Conservation (phyloP, 2,797 vertebrate genomes). For the Naso thynnoides region DNA sequence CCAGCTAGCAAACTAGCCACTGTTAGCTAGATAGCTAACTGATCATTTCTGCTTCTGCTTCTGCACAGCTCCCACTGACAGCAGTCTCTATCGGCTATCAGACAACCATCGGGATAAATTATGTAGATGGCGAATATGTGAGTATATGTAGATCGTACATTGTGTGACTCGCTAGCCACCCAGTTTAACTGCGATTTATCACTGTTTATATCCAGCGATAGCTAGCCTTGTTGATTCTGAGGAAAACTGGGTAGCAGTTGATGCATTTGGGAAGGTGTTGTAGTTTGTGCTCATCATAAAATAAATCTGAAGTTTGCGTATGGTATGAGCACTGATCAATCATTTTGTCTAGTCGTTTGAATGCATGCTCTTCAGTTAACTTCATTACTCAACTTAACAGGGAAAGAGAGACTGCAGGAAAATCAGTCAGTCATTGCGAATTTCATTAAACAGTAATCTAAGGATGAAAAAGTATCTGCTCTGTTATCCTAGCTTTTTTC, state of each 20-base stretch:
- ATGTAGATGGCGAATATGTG: background rate
- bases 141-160: constrained; percentile 23
- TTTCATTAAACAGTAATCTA: background rate
- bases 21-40: constrained; percentile 49
- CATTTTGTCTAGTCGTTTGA: background rate
- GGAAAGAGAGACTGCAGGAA: background rate
- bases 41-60: constrained; percentile 37
- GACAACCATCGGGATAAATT: background rate
- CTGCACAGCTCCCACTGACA: constrained; percentile 20
- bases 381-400: background rate
- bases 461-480: background rate
- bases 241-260: constrained; percentile 10
- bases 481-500: background rate
- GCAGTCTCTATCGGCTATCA: background rate
- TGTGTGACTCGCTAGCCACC: constrained; percentile 49
- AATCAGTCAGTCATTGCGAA: background rate
- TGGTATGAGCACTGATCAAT: background rate
- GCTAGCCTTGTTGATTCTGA: constrained; percentile 56
- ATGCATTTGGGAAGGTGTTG: background rate
- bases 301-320: background rate
- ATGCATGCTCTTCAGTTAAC: background rate
- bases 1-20: constrained; percentile 66
- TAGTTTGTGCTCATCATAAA: background rate
- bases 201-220: constrained; percentile 70
- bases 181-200: constrained; percentile 37